These are phyloP conservation scores for Falco berigora DNA, from an alignment of 2,797 vertebrate species.

Conservation along the genomic window DNA sequence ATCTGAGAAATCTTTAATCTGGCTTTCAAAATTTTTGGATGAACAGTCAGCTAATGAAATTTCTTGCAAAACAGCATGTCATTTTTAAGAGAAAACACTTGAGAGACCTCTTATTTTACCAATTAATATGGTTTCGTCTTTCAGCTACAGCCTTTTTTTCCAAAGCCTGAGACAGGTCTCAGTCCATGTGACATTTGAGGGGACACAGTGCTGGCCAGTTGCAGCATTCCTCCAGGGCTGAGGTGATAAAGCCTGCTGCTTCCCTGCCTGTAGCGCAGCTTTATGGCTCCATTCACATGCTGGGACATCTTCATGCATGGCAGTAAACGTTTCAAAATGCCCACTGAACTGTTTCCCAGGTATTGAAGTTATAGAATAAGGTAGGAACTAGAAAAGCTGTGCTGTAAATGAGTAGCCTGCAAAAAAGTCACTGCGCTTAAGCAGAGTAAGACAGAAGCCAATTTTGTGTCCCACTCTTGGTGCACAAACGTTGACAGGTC, in stretches of 20 bases:
- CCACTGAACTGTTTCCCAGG: background rate
- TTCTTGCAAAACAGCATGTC: fast-evolving
- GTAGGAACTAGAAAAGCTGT: background rate
- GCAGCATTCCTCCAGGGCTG: background rate
- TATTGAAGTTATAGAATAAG: background rate
- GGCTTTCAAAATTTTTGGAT: background rate
- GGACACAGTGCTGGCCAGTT: background rate
- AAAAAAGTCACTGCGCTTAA: background rate
- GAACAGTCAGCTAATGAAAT: background rate
- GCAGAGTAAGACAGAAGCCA: background rate
- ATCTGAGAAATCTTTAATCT: background rate
- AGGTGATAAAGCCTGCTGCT: background rate
- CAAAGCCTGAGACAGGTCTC: background rate
- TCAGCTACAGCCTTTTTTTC: background rate
- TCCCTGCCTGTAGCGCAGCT: background rate
- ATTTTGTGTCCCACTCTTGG: background rate
- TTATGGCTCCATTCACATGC: background rate
- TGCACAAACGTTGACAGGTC: background rate
- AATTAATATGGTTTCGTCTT: background rate
- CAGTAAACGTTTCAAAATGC: background rate
- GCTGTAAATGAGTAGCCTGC: background rate
- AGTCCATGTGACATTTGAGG: background rate
- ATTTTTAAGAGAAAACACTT: background rate
- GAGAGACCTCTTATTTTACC: background rate
- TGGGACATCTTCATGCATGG: background rate